Conservation (phyloP, 2,888 invertebrate species). For the Minunthozetes semirufus region DNA sequence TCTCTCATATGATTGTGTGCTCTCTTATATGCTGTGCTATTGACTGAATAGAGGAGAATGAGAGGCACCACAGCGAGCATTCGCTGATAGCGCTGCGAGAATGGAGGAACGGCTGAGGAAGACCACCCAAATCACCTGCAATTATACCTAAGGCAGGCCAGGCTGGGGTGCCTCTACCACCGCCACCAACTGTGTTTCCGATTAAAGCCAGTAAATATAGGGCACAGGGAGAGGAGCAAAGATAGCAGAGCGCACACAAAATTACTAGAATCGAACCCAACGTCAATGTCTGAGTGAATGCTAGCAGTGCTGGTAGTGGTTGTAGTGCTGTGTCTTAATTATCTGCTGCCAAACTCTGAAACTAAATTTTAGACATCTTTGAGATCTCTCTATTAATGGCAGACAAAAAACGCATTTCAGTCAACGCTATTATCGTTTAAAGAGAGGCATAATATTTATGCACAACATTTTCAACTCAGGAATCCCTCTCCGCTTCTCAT, state of each 20-base stretch:
- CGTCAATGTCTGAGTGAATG: slow-evolving; percentile 21
- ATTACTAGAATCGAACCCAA: slow-evolving; percentile 25
- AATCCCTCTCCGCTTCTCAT: neutral
- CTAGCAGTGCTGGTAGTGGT: neutral
- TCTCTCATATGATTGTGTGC: neutral
- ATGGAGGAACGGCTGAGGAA: slow-evolving; percentile 1
- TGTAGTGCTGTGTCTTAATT: slow-evolving; percentile 23
- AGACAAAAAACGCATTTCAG: slow-evolving; percentile 13
- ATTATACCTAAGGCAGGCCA: slow-evolving; percentile 27
- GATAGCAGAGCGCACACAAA: slow-evolving; percentile 4
- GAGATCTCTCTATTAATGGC: slow-evolving; percentile 22
- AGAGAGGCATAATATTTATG: slow-evolving; percentile 26
- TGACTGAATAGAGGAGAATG: neutral
- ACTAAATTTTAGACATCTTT: slow-evolving; percentile 24
- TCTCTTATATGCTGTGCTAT: neutral
- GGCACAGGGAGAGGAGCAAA: neutral
- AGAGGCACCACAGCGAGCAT: slow-evolving; percentile 7
- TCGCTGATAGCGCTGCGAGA: slow-evolving; percentile 9
- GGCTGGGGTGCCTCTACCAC: slow-evolving; percentile 34
- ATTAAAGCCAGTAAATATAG: slow-evolving; percentile 31
- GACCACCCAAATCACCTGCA: slow-evolving; percentile 32
- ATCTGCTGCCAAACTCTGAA: slow-evolving; percentile 24
- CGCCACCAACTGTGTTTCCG: slow-evolving; percentile 33
- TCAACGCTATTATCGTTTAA: slow-evolving; percentile 20
- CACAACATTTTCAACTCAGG: slow-evolving; percentile 5